Evolutionary conservation across 1,140 invertebrate genomes (phyloP), one percentile per base, ranked within the genome.

Genomic region (Lepidurus arcticus): DNA sequence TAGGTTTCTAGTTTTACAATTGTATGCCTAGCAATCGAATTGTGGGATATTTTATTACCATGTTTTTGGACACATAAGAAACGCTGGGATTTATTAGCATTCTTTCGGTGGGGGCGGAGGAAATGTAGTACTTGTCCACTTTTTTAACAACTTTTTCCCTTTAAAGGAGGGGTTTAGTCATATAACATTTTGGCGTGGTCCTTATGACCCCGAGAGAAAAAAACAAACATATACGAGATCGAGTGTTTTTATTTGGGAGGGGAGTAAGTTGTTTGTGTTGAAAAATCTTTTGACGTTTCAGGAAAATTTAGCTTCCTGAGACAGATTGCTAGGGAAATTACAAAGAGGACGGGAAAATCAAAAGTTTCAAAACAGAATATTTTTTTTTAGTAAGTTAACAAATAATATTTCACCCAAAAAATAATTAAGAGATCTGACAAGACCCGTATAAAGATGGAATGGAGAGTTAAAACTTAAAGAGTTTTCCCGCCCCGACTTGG

Each of bases 21-120:
- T 65, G 16, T 34, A 34, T 34, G 34, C 34, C 34, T 65, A 65
- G 53, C 53, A 65, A 65, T 65, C 53, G 53, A 65, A 65, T 16
- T 10, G 53, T 65, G 53, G 53, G 53, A 65, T 65, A 65, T 65
- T 34, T 65, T 65, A 65, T 65, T 65, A 65, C 53, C 53, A 65
- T 65, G 53, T 65, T 65, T 65, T 65, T 65, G 53, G 53, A 65
- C 53, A 65, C 53, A 65, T 65, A 65, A 65, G 53, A 65, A 65
- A 65, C 53, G 53, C 53, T 21, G 53, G 21, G n/a, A 65, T 16
- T 9, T 65, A 65, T 65, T 65, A 65, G 53, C 21, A 65, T 65
- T 13, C 21, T 65, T 65, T 65, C 21, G 53, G 53, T 5, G 53
- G 3, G 13, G 53, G 53, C 6, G 16, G 13, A 65, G 13, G 53